Evolutionary conservation across 2,888 invertebrate species (phyloP), one percentile per base, ranked within the genome.

Genomic region (Mechanitis messenoides): DNA sequence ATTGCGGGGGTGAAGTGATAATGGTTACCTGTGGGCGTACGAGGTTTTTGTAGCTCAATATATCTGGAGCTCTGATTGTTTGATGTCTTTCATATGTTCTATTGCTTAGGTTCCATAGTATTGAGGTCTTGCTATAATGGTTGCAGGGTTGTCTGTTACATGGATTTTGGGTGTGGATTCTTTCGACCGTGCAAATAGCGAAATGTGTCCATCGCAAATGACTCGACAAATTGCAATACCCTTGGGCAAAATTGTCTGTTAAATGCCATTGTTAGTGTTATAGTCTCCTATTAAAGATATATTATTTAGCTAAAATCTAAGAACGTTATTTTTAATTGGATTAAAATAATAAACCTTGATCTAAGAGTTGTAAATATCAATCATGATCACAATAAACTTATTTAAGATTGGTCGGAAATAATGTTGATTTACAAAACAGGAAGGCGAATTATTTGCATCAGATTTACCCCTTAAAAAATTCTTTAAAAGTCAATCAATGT

Each of bases 141-240:
- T 56, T 69, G 78, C 45, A 33, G 82, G 82, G 87, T 62, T 67
- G 61, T 63, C 70, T 80, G 80, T 75, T 74, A 77, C 72, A 69
- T 71, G 65, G 68, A 65, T 70, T 71, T 68, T 80, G 85, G 88
- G 87, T 78, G 88, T 85, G 87, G 81, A 79, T 72, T 76, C 72
- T 86, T 85, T 85, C 79, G 79, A 78, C 72, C 83, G 83, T 81
- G 84, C 85, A 86, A 88, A 88, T 87, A 71, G 79, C 80, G 80
- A 79, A 74, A 80, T 80, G 81, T 80, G 80, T 76, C 77, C 78
- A 73, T 75, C 71, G 75, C 78, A 83, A 88, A 85, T 84, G 85
- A 77, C 74, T 75, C 80, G 76, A 77, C 81, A 86, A 87, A 87
- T 87, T 83, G 84, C 79, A 77, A 80, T 79, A 82, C 80, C 83